Evolutionary conservation across 2,797 vertebrate species (phyloP), one percentile per base, ranked within the genome.

Genomic region (Peromyscus aztecus): DNA sequence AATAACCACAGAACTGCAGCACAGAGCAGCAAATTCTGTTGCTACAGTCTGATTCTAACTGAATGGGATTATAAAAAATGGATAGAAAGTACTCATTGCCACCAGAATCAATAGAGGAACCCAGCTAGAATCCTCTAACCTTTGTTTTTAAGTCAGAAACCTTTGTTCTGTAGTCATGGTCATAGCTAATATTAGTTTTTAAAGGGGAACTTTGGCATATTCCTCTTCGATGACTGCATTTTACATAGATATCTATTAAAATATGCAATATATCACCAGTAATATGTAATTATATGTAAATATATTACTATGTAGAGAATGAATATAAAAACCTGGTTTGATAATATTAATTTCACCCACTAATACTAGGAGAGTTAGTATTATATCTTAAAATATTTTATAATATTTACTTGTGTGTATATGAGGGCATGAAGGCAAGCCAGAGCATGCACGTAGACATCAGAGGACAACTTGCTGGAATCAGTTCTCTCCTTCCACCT

Each of bases 21-120:
- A 94, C 87, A 34, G 24, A 83, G 65, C 91, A 46, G 94, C 34
- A 90, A 86, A 61, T 94, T 91, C 55, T 93, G 37, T 89, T n/a
- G 77, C 69, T 78, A n/a, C 46, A 17, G 14, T 55, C 67, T 83
- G 34, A 89, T 55, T 84, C 49, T 91, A 73, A 52, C 21, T 52
- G 46, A 91, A 29, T 24, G 88, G 82, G 12, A 11, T 61, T 80
- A 0, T n/a, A 83, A 87, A n/a, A 73, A 92, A 85, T 57, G n/a
- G 57, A 82, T 34, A 46, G 9, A 7, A 78, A 93, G 71, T 46
- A 76, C 46, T 69, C n/a, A 37, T n/a, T 83, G 52, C 8, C 6
- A 67, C 12, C 1, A 52, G 29, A 21, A 87, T 91, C n/a, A 75
- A 69, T 40, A 76, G 9, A 89, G 49, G 90, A n/a, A 83, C 57